Conservation (phyloP, 1,140 invertebrate genomes). For the Chrysoperla carnea region DNA sequence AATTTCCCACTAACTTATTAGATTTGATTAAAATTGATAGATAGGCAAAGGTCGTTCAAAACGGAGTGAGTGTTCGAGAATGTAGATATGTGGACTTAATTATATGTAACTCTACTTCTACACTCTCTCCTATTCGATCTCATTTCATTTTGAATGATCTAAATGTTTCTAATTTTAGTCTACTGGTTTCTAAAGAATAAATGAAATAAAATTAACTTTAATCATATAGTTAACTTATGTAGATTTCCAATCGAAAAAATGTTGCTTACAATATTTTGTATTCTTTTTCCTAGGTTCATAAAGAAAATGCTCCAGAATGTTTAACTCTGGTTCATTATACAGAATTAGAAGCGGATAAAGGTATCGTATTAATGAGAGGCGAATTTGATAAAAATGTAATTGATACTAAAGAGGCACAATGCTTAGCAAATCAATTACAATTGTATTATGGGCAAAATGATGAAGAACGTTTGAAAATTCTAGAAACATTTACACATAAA, state of each 20-base stretch:
- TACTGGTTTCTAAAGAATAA: too few relatives aligned
- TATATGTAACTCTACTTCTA: too few relatives aligned
- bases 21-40: neutral
- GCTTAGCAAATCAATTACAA: slow-evolving; percentile 69
- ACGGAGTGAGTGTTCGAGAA: too few relatives aligned
- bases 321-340: slow-evolving; percentile 66
- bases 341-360: slow-evolving; percentile 59
- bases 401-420: slow-evolving; percentile 61
- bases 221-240: too few relatives aligned
- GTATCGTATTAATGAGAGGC: slow-evolving; percentile 69
- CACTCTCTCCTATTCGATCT: too few relatives aligned
- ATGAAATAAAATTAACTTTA: too few relatives aligned
- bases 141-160: too few relatives aligned
- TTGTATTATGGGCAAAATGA: slow-evolving; percentile 62
- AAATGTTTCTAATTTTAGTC: too few relatives aligned
- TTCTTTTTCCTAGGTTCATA: slow-evolving; percentile 41
- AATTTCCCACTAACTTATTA: slow-evolving; percentile 1
- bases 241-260: neutral
- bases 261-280: slow-evolving; percentile 1
- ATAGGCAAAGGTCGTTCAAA: too few relatives aligned
- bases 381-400: slow-evolving; percentile 73
- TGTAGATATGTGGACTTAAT: too few relatives aligned
- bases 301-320: slow-evolving; percentile 84
- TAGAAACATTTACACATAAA: slow-evolving; percentile 50
- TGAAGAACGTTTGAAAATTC: slow-evolving; percentile 37